These are phyloP conservation scores for Argyrosomus japonicus DNA, from an alignment of 2,113 vertebrate genomes.

Conservation along the genomic window DNA sequence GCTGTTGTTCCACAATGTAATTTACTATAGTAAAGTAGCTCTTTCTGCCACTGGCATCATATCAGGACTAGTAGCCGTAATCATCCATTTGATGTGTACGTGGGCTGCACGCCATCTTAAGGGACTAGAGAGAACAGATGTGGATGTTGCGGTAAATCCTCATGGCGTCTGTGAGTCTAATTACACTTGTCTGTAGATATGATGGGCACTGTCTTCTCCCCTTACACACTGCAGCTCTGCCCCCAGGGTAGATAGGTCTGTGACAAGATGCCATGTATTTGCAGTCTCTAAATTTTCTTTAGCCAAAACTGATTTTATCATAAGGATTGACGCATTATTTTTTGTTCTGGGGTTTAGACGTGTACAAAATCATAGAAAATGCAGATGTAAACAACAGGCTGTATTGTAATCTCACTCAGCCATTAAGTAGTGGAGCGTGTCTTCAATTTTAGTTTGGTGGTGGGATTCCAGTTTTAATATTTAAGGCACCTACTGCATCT, in stretches of 20 bases:
- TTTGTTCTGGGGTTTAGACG: not conserved
- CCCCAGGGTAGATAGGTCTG: conserved; percentile 18
- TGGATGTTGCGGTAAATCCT: conserved; percentile 56
- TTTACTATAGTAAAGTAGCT: conserved; percentile 1
- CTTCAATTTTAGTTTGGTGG: not conserved
- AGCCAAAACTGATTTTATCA: not conserved
- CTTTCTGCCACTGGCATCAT: not conserved
- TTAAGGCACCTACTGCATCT: not conserved
- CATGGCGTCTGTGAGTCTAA: conserved; percentile 65
- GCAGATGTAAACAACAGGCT: not conserved
- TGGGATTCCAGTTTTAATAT: not conserved
- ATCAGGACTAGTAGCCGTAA: conserved; percentile 12
- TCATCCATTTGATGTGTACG: conserved; percentile 35
- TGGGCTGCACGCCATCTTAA: conserved; percentile 31
- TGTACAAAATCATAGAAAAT: not conserved
- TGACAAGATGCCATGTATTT: conserved; percentile 23
- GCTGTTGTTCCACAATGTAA: conserved; percentile 2
- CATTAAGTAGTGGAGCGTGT: not conserved
- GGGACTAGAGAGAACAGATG: conserved; percentile 69
- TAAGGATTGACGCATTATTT: not conserved
- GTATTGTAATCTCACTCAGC: not conserved
- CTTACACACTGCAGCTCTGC: conserved; percentile 30
- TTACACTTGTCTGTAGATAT: conserved; percentile 66
- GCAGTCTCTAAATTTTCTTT: not conserved
- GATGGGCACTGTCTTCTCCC: conserved; percentile 42